phyloP scores from a whole-genome alignment of 1,140 invertebrate species.

The Papilio polytes region DNA sequence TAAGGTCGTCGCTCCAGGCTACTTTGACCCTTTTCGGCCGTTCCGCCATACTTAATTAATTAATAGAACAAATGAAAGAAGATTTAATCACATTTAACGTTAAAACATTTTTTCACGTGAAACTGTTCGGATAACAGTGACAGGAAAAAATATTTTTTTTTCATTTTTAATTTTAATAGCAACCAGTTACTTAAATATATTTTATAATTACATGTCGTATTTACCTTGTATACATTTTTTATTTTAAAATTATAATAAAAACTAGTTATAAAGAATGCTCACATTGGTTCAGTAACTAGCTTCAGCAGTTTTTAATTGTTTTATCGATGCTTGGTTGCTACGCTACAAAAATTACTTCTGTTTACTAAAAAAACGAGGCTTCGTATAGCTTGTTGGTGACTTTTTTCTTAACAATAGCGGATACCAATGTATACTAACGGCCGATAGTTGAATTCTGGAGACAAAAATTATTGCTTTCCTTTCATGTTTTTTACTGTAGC shows the following conservation, averaged over 20 bases:
- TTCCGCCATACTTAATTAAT: constrained; percentile 48
- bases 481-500: too few relatives aligned
- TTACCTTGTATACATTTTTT: too few relatives aligned
- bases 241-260: not conserved
- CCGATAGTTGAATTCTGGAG: too few relatives aligned
- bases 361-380: not conserved
- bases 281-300: not conserved
- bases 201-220: not conserved
- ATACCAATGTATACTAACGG: not conserved
- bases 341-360: not conserved
- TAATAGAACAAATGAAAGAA: constrained; percentile 18
- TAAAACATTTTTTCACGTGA: not conserved
- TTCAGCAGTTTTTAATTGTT: not conserved
- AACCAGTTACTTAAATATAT: not conserved
- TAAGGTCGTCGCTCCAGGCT: constrained; percentile 81
- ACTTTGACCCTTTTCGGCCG: constrained; percentile 64
- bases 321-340: constrained; percentile 2
- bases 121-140: constrained; percentile 18
- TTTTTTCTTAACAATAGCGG: not conserved
- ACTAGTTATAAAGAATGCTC: not conserved
- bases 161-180: not conserved
- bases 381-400: not conserved
- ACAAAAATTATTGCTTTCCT: too few relatives aligned
- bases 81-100: not conserved
- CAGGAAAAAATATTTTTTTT: constrained; percentile 4